These are phyloP conservation scores for Alosa alosa DNA, from an alignment of 2,113 vertebrate species.

Conservation along the genomic window DNA sequence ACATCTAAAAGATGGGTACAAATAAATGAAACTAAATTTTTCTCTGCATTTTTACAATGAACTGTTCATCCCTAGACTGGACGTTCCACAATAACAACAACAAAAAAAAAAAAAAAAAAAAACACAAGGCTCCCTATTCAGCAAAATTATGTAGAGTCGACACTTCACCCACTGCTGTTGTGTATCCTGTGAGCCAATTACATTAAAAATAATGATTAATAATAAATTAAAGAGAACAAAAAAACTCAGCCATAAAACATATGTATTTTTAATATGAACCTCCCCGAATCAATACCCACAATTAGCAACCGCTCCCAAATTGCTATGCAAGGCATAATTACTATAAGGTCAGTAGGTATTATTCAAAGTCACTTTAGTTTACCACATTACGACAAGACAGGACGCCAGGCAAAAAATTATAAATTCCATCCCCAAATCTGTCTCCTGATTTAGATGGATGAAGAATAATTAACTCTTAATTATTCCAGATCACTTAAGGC, in stretches of 20 bases:
- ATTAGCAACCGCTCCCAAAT: conserved; percentile 92
- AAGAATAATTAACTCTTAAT: conserved; percentile 99
- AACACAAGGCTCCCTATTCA: conserved; percentile 47
- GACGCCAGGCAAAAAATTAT: conserved; percentile 96
- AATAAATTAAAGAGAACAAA: conserved; percentile 72
- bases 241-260: conserved; percentile 69
- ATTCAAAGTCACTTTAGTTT: conserved; percentile 99
- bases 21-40: background rate
- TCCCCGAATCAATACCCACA: conserved; percentile 88
- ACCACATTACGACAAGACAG: conserved; percentile 96
- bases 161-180: conserved; percentile 51
- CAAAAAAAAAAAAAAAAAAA: no score
- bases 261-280: conserved; percentile 85
- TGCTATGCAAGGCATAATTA: conserved; percentile 92
- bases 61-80: background rate
- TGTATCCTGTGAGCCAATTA: conserved; percentile 70
- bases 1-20: background rate
- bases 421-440: conserved; percentile 99
- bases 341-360: conserved; percentile 98
- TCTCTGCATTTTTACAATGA: background rate
- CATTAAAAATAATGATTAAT: conserved; percentile 69
- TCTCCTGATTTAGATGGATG: conserved; percentile 99
- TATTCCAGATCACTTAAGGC: conserved; percentile 99
- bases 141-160: conserved; percentile 52
- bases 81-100: background rate